A percentile compares a stretch with the other conserved stretches of the same genome.
These are phyloP conservation scores for Progne subis DNA, from an alignment of 2,113 vertebrate genomes.

Conservation along the genomic window DNA sequence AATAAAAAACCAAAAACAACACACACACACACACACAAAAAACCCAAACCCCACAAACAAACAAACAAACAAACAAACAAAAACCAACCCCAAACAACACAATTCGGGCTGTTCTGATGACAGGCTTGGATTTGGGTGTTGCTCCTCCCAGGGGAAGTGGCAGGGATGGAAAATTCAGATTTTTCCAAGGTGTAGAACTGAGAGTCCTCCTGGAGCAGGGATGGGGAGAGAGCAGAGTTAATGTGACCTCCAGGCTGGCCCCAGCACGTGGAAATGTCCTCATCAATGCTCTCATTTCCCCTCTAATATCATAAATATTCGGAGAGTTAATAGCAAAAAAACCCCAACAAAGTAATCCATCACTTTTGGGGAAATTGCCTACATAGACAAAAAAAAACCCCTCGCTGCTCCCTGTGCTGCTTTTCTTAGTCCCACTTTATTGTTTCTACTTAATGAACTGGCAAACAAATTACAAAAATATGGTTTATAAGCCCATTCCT, in stretches of 20 bases:
- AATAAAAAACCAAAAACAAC: too few relatives aligned
- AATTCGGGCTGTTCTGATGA: fast-evolving
- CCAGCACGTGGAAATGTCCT: background rate
- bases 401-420: background rate
- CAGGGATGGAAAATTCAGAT: background rate
- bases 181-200: background rate
- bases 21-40: too few relatives aligned
- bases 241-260: background rate
- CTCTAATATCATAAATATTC: background rate
- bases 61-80: too few relatives aligned
- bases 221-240: background rate
- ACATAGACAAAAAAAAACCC: background rate
- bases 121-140: background rate
- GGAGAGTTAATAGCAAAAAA: background rate
- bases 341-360: background rate
- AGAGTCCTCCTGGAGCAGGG: background rate
- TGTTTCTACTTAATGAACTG: constrained; percentile 65
- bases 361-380: background rate
- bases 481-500: constrained; percentile 27
- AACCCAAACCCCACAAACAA: too few relatives aligned
- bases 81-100: too few relatives aligned
- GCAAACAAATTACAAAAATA: constrained; percentile 58
- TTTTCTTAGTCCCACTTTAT: background rate
- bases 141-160: background rate
- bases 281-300: background rate